These are phyloP conservation scores for Pipistrellus pygmaeus DNA, from an alignment of 2,797 vertebrate genomes.

Conservation along the genomic window DNA sequence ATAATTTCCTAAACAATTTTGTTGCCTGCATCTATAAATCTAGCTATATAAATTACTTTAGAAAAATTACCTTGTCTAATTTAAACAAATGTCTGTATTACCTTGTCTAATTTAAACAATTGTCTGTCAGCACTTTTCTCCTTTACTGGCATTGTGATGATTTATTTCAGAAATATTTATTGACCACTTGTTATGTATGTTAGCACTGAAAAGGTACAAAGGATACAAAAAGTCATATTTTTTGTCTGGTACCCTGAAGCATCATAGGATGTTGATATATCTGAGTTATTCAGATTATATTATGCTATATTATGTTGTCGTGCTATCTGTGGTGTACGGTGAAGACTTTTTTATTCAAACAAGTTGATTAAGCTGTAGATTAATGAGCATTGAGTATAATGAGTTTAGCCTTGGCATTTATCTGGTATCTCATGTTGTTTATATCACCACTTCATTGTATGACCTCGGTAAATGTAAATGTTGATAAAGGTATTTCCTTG, in stretches of 20 bases:
- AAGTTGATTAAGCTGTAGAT: not conserved
- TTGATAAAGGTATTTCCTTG: too few relatives aligned
- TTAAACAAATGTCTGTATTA: constrained; percentile 1
- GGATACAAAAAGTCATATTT: not conserved
- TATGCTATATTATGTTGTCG: not conserved
- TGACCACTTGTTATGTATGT: not conserved
- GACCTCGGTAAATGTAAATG: constrained; percentile 51
- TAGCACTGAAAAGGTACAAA: not conserved
- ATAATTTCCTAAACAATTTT: not conserved
- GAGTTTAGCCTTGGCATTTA: constrained; percentile 37
- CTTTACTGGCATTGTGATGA: constrained; percentile 10
- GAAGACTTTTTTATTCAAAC: constrained; percentile 24
- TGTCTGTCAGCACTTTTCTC: not conserved
- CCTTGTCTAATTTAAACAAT: not conserved
- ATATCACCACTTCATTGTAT: constrained; percentile 28
- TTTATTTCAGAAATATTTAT: constrained; percentile 36
- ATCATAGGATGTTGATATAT: not conserved
- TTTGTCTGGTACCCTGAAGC: not conserved
- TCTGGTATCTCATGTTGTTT: constrained; percentile 45
- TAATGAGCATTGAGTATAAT: not conserved
- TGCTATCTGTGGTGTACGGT: not conserved
- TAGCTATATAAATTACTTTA: constrained; percentile 32
- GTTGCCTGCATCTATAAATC: not conserved
- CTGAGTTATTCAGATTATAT: constrained; percentile 6
- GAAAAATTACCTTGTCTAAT: constrained; percentile 3